Percentiles rank a stretch among this genome's conserved stretches.
These are phyloP conservation scores for Eulithis prunata DNA, from an alignment of 2,888 invertebrate genomes.

Conservation along the genomic window DNA sequence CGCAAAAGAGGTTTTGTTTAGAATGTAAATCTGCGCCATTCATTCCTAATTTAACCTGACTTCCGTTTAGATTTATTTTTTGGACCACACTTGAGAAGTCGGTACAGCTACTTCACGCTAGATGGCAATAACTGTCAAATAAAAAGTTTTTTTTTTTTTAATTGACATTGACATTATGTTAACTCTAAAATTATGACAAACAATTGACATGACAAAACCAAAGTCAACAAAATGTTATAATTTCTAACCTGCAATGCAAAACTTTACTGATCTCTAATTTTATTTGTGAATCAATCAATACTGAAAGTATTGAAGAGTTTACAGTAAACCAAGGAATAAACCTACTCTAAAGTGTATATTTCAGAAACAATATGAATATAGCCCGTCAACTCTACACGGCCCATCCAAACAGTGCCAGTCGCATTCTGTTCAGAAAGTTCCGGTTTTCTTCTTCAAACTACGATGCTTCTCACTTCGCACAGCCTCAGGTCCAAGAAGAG, in stretches of 20 bases:
- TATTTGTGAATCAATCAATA: neutral
- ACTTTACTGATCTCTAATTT: too few relatives aligned
- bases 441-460: slow-evolving; percentile 58
- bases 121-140: too few relatives aligned
- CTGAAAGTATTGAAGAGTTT: neutral
- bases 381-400: slow-evolving; percentile 62
- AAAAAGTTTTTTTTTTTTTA: neutral
- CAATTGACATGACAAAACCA: too few relatives aligned
- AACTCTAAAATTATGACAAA: too few relatives aligned
- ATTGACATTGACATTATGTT: too few relatives aligned
- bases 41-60: too few relatives aligned
- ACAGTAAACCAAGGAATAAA: neutral
- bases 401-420: slow-evolving; percentile 58
- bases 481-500: slow-evolving; percentile 73
- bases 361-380: slow-evolving; percentile 66
- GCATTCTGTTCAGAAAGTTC: slow-evolving; percentile 63
- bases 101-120: too few relatives aligned
- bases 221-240: neutral
- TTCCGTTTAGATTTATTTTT: too few relatives aligned
- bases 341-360: neutral
- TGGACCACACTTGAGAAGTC: too few relatives aligned
- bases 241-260: neutral
- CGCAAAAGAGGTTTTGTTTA: too few relatives aligned
- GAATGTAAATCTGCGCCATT: too few relatives aligned
- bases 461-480: slow-evolving; percentile 60